Percentiles rank a stretch among this genome's conserved stretches.
These are phyloP conservation scores for Athene cunicularia DNA, from an alignment of 2,113 vertebrate genomes.

Conservation along the genomic window DNA sequence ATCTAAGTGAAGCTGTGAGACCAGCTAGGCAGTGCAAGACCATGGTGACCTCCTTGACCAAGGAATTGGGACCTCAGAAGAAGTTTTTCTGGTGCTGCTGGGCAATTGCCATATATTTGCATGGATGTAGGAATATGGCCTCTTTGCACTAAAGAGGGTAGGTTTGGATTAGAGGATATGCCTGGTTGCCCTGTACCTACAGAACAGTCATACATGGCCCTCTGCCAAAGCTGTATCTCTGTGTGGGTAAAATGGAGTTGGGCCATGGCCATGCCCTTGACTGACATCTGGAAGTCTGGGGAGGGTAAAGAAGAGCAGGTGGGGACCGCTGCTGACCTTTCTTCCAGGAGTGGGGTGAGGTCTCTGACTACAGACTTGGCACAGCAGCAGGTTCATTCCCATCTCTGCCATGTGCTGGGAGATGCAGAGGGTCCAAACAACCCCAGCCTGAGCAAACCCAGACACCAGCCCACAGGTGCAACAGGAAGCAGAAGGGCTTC, in stretches of 20 bases:
- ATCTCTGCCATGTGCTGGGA: neutral
- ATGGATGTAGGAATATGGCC: neutral
- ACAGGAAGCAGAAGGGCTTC: neutral
- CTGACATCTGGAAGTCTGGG: neutral
- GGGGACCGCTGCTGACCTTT: neutral
- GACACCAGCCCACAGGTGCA: neutral
- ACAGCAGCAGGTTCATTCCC: neutral
- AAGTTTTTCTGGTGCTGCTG: neutral
- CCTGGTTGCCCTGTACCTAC: neutral
- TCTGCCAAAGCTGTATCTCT: neutral
- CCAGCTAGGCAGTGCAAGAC: neutral
- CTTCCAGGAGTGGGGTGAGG: neutral
- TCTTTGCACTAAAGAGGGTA: neutral
- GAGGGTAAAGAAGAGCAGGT: neutral
- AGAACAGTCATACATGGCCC: fast-evolving
- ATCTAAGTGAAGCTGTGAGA: neutral
- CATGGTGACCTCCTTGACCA: neutral
- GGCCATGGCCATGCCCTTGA: neutral
- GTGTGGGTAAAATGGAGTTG: neutral
- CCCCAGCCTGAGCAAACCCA: neutral
- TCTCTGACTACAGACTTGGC: neutral
- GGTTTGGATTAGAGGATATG: neutral
- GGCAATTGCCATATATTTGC: neutral
- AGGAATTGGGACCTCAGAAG: neutral
- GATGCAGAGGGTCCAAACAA: neutral